Conservation (phyloP, 1,140 invertebrate genomes). For the Euwallacea similis region DNA sequence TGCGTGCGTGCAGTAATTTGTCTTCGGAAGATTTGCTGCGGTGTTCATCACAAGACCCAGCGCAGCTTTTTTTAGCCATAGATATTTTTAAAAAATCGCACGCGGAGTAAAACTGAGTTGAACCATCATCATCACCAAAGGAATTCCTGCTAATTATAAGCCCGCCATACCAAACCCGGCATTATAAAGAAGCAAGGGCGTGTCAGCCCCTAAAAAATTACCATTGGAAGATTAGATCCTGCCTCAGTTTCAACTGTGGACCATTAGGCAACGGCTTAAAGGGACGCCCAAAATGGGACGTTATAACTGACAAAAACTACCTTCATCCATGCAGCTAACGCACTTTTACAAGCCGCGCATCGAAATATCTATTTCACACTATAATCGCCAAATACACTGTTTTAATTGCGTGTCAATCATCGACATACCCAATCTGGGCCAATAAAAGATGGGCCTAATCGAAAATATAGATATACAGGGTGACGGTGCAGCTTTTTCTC, state of each 20-base stretch:
- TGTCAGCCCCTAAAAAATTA: background rate
- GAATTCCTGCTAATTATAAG: conserved; percentile 1
- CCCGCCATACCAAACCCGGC: background rate
- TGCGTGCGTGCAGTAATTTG: no score
- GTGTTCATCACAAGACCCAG: no score
- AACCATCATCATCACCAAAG: background rate
- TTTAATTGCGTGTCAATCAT: conserved; percentile 37
- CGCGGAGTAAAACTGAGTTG: background rate
- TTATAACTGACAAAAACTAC: background rate
- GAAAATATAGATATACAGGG: conserved; percentile 31
- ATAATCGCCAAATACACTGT: conserved; percentile 32
- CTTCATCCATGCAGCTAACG: background rate
- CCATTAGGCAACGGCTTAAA: background rate
- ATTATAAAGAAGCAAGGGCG: conserved; percentile 5
- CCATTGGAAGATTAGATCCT: background rate
- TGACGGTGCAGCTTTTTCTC: conserved; percentile 29
- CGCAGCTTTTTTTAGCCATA: background rate
- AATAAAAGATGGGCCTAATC: conserved; percentile 37
- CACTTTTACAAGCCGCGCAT: background rate
- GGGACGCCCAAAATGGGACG: background rate
- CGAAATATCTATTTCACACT: conserved; percentile 38
- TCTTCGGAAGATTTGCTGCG: no score
- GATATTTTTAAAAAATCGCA: background rate
- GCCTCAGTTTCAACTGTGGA: background rate
- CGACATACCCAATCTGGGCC: conserved; percentile 34